Evolutionary conservation across 1,140 invertebrate species (phyloP).

Genomic region (Conus ventricosus): DNA sequence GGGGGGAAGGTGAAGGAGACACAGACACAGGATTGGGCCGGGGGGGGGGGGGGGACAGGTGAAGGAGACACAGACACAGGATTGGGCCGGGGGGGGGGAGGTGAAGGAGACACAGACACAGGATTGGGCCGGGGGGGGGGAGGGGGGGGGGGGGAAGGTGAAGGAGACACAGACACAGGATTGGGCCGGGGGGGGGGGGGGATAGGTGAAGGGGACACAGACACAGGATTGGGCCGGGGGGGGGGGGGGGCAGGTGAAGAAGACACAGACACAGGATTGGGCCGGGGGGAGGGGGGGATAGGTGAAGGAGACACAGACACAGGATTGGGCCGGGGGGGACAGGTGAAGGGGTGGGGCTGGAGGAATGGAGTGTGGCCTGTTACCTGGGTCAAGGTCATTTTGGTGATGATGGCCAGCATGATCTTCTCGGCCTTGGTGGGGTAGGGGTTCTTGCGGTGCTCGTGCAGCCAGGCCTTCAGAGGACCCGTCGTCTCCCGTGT

Average conservation of each 20-base stretch:
- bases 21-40: no score
- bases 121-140: conserved; percentile 74
- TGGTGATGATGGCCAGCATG: conserved; percentile 98
- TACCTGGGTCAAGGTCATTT: conserved; percentile 96
- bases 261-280: no score
- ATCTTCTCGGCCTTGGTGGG: conserved; percentile 99
- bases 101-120: conserved; percentile 82
- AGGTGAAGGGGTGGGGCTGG: conserved; percentile 90
- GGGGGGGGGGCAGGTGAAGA: conserved; percentile 90
- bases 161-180: no score
- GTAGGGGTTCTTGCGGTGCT: conserved; percentile 99
- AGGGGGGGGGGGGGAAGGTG: conserved; percentile 95
- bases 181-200: no score
- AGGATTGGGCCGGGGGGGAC: no score
- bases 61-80: conserved; percentile 78
- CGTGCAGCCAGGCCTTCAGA: conserved; percentile 96
- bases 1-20: conserved; percentile 88
- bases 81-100: conserved; percentile 46
- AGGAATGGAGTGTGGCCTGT: no score
- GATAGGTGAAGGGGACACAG: conserved; percentile 88
- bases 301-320: conserved; percentile 81
- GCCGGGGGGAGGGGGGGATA: no score
- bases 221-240: no score
- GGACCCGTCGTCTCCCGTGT: conserved; percentile 96
- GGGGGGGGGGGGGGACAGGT: no score